These are phyloP conservation scores for Amniataba percoides DNA, from an alignment of 2,797 vertebrate species.

Conservation along the genomic window DNA sequence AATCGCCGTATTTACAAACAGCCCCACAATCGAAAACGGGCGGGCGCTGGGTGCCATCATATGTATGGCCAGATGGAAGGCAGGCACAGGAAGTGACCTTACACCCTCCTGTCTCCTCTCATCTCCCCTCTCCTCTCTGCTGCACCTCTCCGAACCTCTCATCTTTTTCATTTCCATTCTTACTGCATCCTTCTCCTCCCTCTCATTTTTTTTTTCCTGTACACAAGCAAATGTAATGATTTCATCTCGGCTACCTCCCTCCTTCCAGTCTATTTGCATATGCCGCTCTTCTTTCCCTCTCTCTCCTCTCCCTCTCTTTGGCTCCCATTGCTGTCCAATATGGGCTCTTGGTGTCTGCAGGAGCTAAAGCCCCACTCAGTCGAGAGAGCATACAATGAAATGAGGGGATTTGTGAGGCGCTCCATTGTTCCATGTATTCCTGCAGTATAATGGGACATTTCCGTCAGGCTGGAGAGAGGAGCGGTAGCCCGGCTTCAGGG, in stretches of 20 bases:
- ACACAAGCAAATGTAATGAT: constrained; percentile 7
- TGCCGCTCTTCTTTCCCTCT: neutral
- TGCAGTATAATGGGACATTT: constrained; percentile 69
- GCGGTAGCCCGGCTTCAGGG: constrained; percentile 44
- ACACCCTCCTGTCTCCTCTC: constrained; percentile 58
- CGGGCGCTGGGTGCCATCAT: constrained; percentile 36
- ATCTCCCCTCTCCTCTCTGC: constrained; percentile 44
- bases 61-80: constrained; percentile 67
- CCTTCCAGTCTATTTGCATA: constrained; percentile 10
- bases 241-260: constrained; percentile 4
- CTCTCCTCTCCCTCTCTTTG: constrained; percentile 26
- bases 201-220: neutral
- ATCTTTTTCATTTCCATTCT: constrained; percentile 32
- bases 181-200: neutral
- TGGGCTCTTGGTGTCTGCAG: constrained; percentile 51
- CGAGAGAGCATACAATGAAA: constrained; percentile 58
- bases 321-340: constrained; percentile 37
- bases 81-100: constrained; percentile 69
- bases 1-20: constrained; percentile 46
- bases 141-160: constrained; percentile 15
- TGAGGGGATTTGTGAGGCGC: constrained; percentile 68
- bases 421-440: constrained; percentile 73
- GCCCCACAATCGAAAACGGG: constrained; percentile 7
- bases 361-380: constrained; percentile 54
- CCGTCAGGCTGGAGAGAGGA: constrained; percentile 57